Evolutionary conservation across 2,113 vertebrate species (phyloP).

Genomic region (Grallaria varia): DNA sequence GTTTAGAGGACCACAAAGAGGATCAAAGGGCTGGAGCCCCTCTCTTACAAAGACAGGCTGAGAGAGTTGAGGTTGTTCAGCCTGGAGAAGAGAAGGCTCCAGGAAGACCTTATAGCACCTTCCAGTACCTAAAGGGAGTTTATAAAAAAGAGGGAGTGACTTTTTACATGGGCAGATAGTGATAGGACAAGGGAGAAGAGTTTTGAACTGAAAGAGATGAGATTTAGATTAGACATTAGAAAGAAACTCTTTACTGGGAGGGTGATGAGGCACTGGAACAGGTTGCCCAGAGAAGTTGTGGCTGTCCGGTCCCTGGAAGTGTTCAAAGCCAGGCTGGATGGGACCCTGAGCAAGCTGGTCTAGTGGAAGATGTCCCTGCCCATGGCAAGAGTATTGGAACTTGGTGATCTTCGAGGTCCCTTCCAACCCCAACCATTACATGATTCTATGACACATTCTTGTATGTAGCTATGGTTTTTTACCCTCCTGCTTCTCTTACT

Average conservation of each 20-base stretch:
- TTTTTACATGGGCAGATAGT: background rate
- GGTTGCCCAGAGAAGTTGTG: background rate
- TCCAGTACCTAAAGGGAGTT: background rate
- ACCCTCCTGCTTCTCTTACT: background rate
- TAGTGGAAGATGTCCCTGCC: background rate
- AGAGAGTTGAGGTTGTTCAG: background rate
- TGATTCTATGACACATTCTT: background rate
- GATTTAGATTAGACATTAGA: background rate
- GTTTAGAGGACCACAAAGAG: background rate
- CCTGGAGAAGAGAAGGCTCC: background rate
- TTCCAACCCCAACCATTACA: background rate
- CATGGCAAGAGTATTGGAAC: background rate
- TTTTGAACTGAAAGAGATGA: background rate
- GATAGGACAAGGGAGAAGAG: background rate
- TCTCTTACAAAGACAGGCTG: background rate
- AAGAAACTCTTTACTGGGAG: background rate
- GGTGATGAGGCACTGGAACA: background rate
- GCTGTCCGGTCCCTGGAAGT: background rate
- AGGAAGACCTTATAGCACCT: background rate
- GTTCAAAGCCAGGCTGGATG: background rate
- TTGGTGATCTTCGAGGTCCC: background rate
- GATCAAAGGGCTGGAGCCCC: background rate
- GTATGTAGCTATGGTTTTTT: background rate
- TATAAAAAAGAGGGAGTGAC: background rate
- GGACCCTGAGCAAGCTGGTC: background rate